phyloP scores from a whole-genome alignment of 2,113 vertebrate species.

The Okapia johnstoni region DNA sequence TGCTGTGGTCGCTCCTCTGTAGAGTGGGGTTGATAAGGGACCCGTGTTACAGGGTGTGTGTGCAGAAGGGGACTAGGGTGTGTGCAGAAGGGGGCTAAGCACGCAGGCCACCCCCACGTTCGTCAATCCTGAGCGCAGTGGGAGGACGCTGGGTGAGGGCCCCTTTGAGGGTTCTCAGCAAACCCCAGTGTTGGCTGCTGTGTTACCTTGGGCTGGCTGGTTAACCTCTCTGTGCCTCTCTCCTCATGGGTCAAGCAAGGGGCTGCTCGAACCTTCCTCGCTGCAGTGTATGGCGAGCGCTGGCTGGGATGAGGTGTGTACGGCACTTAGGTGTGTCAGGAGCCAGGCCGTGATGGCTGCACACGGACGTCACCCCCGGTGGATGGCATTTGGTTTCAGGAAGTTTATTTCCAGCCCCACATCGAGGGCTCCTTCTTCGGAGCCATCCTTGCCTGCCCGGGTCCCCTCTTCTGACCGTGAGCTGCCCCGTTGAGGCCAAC shows the following conservation, averaged over 20 bases:
- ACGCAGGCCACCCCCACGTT: accelerated
- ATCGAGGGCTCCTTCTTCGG: not conserved
- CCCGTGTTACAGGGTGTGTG: accelerated
- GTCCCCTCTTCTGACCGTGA: accelerated
- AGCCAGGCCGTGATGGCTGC: accelerated
- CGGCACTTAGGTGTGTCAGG: not conserved
- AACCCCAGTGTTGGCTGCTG: not conserved
- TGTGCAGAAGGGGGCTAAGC: not conserved
- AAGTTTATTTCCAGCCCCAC: not conserved
- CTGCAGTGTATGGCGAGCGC: not conserved
- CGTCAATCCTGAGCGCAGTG: not conserved
- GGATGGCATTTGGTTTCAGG: not conserved
- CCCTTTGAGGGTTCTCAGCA: too few species aligned
- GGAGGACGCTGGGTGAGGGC: not conserved
- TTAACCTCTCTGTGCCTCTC: not conserved
- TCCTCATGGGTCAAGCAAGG: not conserved
- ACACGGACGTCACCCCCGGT: accelerated
- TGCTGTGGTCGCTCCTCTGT: not conserved
- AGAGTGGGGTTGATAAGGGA: not conserved
- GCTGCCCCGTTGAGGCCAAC: accelerated
- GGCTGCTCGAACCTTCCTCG: not conserved
- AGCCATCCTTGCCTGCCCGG: accelerated
- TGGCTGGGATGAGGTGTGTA: not conserved
- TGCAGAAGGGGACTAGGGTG: not conserved
- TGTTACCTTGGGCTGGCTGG: not conserved